Evolutionary conservation across 2,888 invertebrate species (phyloP).

Genomic region (Caenorhabditis sulstoni): DNA sequence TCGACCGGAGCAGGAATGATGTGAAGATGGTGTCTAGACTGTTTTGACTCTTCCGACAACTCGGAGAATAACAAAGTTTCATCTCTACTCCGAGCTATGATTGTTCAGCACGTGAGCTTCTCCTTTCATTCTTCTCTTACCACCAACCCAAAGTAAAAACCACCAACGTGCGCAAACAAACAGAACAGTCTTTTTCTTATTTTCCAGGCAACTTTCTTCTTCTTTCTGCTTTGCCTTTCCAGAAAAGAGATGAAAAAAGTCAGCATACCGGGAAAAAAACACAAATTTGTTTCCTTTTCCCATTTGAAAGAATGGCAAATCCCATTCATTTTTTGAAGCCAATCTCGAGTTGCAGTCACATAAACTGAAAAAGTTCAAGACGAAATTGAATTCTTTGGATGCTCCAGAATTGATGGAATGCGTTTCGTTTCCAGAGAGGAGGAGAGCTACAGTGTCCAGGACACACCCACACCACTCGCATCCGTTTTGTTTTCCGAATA

Average conservation of each 20-base stretch:
- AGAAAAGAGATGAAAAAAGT: neutral
- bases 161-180: constrained; percentile 53
- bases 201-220: constrained; percentile 13
- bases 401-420: neutral
- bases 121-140: constrained; percentile 25
- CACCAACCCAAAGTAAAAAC: constrained; percentile 25
- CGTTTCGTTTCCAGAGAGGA: neutral
- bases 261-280: neutral
- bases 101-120: constrained; percentile 53
- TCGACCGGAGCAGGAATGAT: neutral
- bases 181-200: constrained; percentile 45
- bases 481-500: neutral
- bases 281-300: neutral
- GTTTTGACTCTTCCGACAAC: neutral
- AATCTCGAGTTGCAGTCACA: neutral
- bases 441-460: neutral
- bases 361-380: constrained; percentile 1
- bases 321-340: neutral
- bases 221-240: constrained; percentile 1
- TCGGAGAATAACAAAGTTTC: constrained; percentile 14
- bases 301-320: neutral
- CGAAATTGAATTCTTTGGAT: neutral
- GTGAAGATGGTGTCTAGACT: neutral
- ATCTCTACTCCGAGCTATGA: constrained; percentile 41
- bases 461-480: neutral